A percentile compares a stretch with the other conserved stretches of the same genome.
Evolutionary conservation across 1,140 invertebrate genomes (phyloP).

Genomic region (Acyrthosiphon pisum): DNA sequence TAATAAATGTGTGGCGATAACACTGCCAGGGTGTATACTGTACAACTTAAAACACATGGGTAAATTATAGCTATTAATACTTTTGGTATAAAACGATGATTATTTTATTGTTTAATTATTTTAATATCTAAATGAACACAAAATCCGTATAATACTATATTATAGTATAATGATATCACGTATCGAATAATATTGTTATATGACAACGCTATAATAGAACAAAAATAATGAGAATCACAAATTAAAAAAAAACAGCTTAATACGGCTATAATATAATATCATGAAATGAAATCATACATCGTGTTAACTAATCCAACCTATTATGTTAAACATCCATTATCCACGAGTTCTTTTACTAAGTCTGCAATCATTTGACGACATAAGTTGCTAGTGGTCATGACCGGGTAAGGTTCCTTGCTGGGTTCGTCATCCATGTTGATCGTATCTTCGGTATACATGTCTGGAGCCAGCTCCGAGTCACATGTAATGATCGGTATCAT

Average conservation of each 20-base stretch:
- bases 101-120: conserved; percentile 3
- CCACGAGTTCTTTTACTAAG: conserved; percentile 69
- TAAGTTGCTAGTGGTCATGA: conserved; percentile 66
- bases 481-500: conserved; percentile 76
- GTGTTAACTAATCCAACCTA: background rate
- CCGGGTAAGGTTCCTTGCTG: conserved; percentile 62
- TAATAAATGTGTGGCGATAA: background rate
- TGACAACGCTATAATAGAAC: background rate
- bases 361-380: conserved; percentile 70
- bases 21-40: too few relatives aligned
- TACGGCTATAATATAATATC: background rate
- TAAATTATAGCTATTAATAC: background rate
- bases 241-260: background rate
- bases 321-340: conserved; percentile 63
- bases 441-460: conserved; percentile 69
- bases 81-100: background rate
- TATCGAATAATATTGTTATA: background rate
- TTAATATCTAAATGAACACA: background rate
- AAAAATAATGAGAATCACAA: background rate
- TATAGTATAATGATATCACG: background rate
- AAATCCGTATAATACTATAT: background rate
- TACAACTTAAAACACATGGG: background rate
- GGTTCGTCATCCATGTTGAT: background rate
- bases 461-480: conserved; percentile 73
- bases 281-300: background rate